These are phyloP conservation scores for Priocnemis perturbator DNA, from an alignment of 2,888 invertebrate species.

Conservation along the genomic window DNA sequence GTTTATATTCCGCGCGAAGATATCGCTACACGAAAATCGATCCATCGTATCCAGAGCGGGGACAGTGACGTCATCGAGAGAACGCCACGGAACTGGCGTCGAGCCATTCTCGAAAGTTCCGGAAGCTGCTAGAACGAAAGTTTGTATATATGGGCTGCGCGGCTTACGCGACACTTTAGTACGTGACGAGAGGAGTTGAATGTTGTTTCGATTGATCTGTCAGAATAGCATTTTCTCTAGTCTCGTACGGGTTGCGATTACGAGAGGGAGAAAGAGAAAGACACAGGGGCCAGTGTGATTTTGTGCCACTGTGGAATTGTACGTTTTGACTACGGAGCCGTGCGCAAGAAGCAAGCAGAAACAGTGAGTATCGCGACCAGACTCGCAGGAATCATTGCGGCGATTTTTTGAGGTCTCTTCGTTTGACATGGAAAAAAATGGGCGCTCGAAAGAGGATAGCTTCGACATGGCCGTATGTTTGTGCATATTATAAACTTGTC, in stretches of 20 bases:
- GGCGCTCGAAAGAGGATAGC: background rate
- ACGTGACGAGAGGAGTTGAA: constrained; percentile 61
- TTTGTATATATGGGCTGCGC: constrained; percentile 80
- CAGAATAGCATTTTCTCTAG: constrained; percentile 21
- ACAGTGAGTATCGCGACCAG: constrained; percentile 34
- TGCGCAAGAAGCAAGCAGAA: constrained; percentile 7
- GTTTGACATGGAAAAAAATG: background rate
- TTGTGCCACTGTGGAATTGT: constrained; percentile 38
- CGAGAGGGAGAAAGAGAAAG: constrained; percentile 1
- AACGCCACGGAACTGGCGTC: constrained; percentile 63
- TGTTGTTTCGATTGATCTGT: constrained; percentile 37
- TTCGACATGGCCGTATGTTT: background rate
- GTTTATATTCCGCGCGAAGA: constrained; percentile 7
- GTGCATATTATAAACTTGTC: background rate
- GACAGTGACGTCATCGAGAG: constrained; percentile 46
- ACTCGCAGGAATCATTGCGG: background rate
- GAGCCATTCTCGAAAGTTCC: constrained; percentile 80
- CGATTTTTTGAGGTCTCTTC: constrained; percentile 29
- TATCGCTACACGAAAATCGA: constrained; percentile 22
- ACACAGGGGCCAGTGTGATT: constrained; percentile 31
- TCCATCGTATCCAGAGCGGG: constrained; percentile 14
- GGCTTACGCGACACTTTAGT: constrained; percentile 76
- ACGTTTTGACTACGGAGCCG: constrained; percentile 10
- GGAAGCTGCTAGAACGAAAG: constrained; percentile 79
- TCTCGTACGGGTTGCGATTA: constrained; percentile 3